A percentile compares a stretch with the other conserved stretches of the same genome.
Evolutionary conservation across 2,888 invertebrate genomes (phyloP).

Genomic region (Alentia gelatinosa): DNA sequence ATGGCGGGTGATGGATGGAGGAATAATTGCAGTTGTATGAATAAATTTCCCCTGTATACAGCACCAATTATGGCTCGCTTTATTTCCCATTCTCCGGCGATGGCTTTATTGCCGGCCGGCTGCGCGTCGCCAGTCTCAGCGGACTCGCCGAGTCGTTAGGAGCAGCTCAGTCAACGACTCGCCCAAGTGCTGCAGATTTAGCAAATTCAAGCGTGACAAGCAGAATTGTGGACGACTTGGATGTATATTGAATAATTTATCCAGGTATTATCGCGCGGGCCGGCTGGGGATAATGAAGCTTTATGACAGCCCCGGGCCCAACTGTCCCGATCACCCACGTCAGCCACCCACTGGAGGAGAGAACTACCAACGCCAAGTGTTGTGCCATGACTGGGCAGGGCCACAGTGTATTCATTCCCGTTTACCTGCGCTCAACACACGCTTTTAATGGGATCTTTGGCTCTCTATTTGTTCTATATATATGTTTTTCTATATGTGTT

Average conservation of each 20-base stretch:
- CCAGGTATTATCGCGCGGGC: background rate
- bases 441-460: too few species aligned
- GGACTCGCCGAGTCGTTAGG: background rate
- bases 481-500: too few species aligned
- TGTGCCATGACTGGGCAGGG: too few species aligned
- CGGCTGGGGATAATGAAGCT: background rate
- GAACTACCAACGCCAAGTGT: too few species aligned
- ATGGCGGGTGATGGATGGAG: constrained; percentile 30
- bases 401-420: too few species aligned
- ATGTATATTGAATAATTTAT: constrained; percentile 11
- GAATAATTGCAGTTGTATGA: constrained; percentile 38
- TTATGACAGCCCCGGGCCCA: background rate
- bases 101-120: constrained; percentile 8
- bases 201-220: constrained; percentile 17
- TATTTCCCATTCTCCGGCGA: constrained; percentile 11
- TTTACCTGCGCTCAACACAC: too few species aligned
- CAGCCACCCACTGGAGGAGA: background rate
- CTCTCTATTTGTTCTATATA: too few species aligned
- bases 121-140: background rate
- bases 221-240: constrained; percentile 26
- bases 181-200: background rate
- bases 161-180: background rate
- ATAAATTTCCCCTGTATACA: constrained; percentile 34
- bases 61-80: constrained; percentile 23
- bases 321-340: background rate